Evolutionary conservation across 2,888 invertebrate genomes (phyloP), one percentile per base, ranked within the genome.

Genomic region (Lordiphosa andalusiaca): DNA sequence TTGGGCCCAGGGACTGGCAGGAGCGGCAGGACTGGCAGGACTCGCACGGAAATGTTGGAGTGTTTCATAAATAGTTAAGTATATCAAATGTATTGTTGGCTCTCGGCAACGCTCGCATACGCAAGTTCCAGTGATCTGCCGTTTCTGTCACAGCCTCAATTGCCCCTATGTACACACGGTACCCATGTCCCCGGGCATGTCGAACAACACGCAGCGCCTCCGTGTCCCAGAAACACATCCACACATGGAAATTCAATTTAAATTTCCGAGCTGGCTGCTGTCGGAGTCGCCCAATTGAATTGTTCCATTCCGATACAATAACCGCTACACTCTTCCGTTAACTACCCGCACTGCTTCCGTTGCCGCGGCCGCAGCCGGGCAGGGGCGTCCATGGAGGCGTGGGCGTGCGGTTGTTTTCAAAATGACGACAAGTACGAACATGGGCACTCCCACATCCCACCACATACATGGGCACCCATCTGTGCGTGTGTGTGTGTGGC

Each of bases 331-430:
- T 70, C 47, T 73, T 81, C 69, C 82, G 74, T 65, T 68, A 64
- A 72, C 84, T 69, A 65, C 67, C 83, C 82, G 60, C 83, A 72
- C 56, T 33, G 61, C 52, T 67, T 80, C 80, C 80, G 78, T 71
- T 73, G 13, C 57, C 71, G 68, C 64, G 48, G 6, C 35, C 40
- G 36, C 23, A 53, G 35, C 39, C 50, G 37, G 19, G 19, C 19
- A 19, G 37, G 41, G 13, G 53, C 50, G 38, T 49, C 38, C 37
- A 37, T 50, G 21, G 50, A 35, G 40, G 47, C 51, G 62, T 46
- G 46, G 44, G 48, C 68, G 57, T 59, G 50, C 40, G 53, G 47
- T 53, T 71, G 40, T 53, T 65, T 66, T 58, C 50, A 59, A 57
- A 64, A 60, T 71, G 64, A 38, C 61, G 69, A 53, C 54, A 63